These are phyloP conservation scores for Pituophis catenifer DNA, from an alignment of 2,113 vertebrate genomes.

Conservation along the genomic window DNA sequence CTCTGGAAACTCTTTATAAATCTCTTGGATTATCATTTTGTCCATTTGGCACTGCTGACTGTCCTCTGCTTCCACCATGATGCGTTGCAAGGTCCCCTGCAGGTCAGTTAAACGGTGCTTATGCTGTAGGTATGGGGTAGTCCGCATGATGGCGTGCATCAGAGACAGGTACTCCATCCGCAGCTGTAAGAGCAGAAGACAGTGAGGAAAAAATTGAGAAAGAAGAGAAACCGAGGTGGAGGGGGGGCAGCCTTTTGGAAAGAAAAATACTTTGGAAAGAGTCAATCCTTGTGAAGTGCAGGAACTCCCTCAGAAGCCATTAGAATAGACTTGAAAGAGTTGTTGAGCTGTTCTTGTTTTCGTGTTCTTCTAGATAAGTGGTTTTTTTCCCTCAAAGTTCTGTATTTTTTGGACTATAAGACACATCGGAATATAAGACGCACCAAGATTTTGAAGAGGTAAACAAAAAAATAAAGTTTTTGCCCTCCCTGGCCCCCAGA, in stretches of 20 bases:
- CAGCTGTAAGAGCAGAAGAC: slow-evolving; percentile 73
- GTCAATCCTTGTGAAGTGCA: slow-evolving; percentile 11
- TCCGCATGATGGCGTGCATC: slow-evolving; percentile 92
- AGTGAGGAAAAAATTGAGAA: not conserved
- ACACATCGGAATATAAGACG: too few species aligned
- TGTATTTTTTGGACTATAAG: too few species aligned
- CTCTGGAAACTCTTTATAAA: slow-evolving; percentile 90
- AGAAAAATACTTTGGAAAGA: slow-evolving; percentile 16
- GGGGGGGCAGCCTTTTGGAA: slow-evolving; percentile 18
- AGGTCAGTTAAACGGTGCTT: slow-evolving; percentile 88
- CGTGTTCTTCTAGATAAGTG: not conserved
- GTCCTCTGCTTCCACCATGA: slow-evolving; percentile 84
- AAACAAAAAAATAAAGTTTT: too few species aligned
- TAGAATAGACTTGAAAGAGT: not conserved
- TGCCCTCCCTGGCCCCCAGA: too few species aligned
- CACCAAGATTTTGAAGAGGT: too few species aligned
- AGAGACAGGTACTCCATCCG: slow-evolving; percentile 97
- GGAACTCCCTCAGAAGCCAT: not conserved
- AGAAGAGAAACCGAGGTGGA: slow-evolving; percentile 27
- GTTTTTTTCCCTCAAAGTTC: not conserved
- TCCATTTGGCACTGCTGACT: slow-evolving; percentile 91
- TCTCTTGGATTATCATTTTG: slow-evolving; percentile 91
- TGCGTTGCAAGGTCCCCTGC: slow-evolving; percentile 85
- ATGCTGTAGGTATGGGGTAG: slow-evolving; percentile 91
- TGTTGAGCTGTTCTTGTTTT: not conserved